phyloP scores from a whole-genome alignment of 2,888 invertebrate genomes.

The Yponomeuta cagnagella region DNA sequence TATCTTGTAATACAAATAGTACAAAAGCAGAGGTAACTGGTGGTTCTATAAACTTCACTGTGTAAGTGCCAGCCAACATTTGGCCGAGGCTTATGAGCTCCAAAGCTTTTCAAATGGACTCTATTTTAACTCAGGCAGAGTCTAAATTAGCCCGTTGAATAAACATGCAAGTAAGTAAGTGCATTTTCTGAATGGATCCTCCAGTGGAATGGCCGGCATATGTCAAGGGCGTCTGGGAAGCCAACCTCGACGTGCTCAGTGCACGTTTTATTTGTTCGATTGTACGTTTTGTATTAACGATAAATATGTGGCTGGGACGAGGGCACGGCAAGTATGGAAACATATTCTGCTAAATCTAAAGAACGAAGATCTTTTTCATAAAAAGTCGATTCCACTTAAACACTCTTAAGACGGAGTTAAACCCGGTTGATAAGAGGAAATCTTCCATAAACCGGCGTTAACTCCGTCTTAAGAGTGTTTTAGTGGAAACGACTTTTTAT shows the following conservation, averaged over 20 bases:
- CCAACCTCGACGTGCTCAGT: neutral
- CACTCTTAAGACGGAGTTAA: no score
- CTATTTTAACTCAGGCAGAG: neutral
- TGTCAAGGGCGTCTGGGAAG: slow-evolving; percentile 52
- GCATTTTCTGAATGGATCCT: slow-evolving; percentile 5
- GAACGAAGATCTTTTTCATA: no score
- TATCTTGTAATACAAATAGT: neutral
- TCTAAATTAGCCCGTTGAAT: neutral
- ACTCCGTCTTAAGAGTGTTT: no score
- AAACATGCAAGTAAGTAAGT: slow-evolving; percentile 1
- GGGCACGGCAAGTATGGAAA: neutral
- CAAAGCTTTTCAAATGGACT: neutral
- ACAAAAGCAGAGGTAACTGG: neutral
- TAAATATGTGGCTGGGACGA: neutral
- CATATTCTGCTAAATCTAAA: neutral
- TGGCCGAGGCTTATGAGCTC: slow-evolving; percentile 13
- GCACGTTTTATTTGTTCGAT: slow-evolving; percentile 7
- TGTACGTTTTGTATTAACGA: slow-evolving; percentile 11
- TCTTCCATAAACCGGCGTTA: no score
- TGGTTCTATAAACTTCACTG: slow-evolving; percentile 25
- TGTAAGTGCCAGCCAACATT: slow-evolving; percentile 40
- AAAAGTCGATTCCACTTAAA: no score
- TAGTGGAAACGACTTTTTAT: no score
- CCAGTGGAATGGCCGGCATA: slow-evolving; percentile 27
- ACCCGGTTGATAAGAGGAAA: no score